phyloP scores from a whole-genome alignment of 2,113 vertebrate genomes.

The Seriola dumerili region DNA sequence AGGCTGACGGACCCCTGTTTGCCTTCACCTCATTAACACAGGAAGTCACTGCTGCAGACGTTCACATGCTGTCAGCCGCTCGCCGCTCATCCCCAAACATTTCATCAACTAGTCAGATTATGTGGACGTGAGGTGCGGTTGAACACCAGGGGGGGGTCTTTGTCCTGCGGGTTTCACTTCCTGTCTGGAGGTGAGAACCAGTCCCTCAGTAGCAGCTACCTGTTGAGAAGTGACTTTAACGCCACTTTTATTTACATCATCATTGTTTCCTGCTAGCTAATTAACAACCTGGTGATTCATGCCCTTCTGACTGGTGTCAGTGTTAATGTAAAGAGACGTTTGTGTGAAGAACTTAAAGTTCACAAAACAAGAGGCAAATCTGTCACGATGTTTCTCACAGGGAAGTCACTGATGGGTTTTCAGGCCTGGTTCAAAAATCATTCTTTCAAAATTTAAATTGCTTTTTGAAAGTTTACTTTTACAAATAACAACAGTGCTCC shows the following conservation, averaged over 20 bases:
- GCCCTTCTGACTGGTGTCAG: conserved; percentile 52
- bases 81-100: neutral
- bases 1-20: neutral
- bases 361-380: neutral
- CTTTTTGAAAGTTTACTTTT: too few species aligned
- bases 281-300: conserved; percentile 25
- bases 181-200: conserved; percentile 16
- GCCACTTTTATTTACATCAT: conserved; percentile 28
- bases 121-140: neutral
- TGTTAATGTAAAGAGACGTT: conserved; percentile 34
- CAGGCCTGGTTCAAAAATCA: too few species aligned
- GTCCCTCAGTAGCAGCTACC: conserved; percentile 28
- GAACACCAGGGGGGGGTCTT: neutral
- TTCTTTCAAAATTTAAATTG: too few species aligned
- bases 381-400: too few species aligned
- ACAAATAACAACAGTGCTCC: too few species aligned
- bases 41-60: conserved; percentile 25
- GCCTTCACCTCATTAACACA: conserved; percentile 25
- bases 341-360: conserved; percentile 25
- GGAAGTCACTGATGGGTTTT: too few species aligned
- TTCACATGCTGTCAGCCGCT: conserved; percentile 23
- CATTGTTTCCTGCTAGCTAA: conserved; percentile 26
- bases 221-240: conserved; percentile 52
- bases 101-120: neutral
- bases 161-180: neutral